Percentiles rank a stretch among this genome's conserved stretches.
Conservation (phyloP, 2,888 invertebrate species). For the Digitonthophagus gazella region DNA sequence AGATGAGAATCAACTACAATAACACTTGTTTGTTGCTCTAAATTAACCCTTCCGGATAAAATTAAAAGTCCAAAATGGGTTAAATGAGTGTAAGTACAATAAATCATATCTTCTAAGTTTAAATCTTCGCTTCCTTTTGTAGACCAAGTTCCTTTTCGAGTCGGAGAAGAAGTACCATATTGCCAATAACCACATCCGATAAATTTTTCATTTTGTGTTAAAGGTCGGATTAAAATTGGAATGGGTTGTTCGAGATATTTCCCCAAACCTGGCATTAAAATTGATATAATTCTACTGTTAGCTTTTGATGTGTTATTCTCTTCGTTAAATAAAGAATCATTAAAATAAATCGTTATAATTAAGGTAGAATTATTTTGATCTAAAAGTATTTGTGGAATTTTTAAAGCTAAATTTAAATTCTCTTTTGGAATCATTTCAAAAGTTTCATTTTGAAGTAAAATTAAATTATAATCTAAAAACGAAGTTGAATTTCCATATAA, state of each 20-base stretch:
- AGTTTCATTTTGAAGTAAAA: conserved; percentile 53
- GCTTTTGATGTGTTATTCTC: conserved; percentile 38
- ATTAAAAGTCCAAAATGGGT: conserved; percentile 61
- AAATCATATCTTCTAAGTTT: conserved; percentile 46
- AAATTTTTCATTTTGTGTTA: conserved; percentile 39
- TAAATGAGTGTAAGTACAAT: conserved; percentile 58
- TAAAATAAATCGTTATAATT: conserved; percentile 41
- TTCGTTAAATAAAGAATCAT: conserved; percentile 43
- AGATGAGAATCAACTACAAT: conserved; percentile 36
- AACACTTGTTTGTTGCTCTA: conserved; percentile 30
- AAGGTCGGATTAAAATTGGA: conserved; percentile 55
- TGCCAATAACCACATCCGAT: conserved; percentile 59
- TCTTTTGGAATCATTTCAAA: conserved; percentile 42
- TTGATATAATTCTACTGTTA: conserved; percentile 58
- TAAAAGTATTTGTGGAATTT: conserved; percentile 39
- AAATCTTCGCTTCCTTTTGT: conserved; percentile 55
- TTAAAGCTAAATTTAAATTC: conserved; percentile 41
- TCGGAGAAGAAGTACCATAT: conserved; percentile 45
- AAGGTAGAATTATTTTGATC: conserved; percentile 33
- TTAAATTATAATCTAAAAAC: conserved; percentile 50
- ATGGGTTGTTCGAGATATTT: conserved; percentile 57
- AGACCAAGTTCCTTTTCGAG: conserved; percentile 56
- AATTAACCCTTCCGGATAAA: conserved; percentile 32
- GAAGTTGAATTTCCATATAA: conserved; percentile 40
- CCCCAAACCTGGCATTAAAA: conserved; percentile 59